Percentiles rank a stretch among this genome's conserved stretches.
These are phyloP conservation scores for Gambusia affinis DNA, from an alignment of 2,113 vertebrate genomes.

Conservation along the genomic window DNA sequence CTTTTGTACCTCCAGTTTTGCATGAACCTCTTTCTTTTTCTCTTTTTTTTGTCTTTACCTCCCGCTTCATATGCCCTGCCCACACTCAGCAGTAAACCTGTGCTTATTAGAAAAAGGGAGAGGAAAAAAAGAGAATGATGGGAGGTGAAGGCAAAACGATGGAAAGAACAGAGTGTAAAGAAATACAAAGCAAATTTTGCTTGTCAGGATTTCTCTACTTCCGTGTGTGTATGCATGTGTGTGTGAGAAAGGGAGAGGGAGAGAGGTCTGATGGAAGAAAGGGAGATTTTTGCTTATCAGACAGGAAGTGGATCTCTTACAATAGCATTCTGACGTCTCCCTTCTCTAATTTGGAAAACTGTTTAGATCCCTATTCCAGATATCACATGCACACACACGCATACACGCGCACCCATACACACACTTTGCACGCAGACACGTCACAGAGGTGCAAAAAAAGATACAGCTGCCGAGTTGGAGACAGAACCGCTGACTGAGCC, in stretches of 20 bases:
- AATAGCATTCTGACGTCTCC: slow-evolving; percentile 75
- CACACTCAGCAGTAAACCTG: slow-evolving; percentile 51
- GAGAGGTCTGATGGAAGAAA: slow-evolving; percentile 20
- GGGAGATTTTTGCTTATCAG: slow-evolving; percentile 79
- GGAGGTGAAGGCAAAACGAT: slow-evolving; percentile 41
- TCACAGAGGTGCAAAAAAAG: slow-evolving; percentile 79
- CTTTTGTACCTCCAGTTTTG: slow-evolving; percentile 19
- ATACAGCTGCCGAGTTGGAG: slow-evolving; percentile 74
- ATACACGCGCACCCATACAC: slow-evolving; percentile 37
- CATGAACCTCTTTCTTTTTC: slow-evolving; percentile 1
- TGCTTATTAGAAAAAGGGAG: slow-evolving; percentile 62
- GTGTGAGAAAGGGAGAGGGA: slow-evolving; percentile 37
- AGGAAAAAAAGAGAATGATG: slow-evolving; percentile 55
- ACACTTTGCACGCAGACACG: slow-evolving; percentile 46
- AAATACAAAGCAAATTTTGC: slow-evolving; percentile 63
- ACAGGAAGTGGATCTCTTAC: slow-evolving; percentile 82
- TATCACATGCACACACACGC: slow-evolving; percentile 44
- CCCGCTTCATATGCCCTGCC: slow-evolving; percentile 51
- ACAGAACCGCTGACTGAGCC: slow-evolving; percentile 79
- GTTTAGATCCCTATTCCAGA: slow-evolving; percentile 79
- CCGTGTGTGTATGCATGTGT: slow-evolving; percentile 10
- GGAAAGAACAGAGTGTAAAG: slow-evolving; percentile 48
- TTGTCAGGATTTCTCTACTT: slow-evolving; percentile 68
- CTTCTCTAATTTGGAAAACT: slow-evolving; percentile 76
- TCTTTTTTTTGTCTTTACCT: slow-evolving; percentile 3